Percentiles rank a stretch among this genome's conserved stretches.
Conservation (phyloP, 1,140 invertebrate species). For the Zelostemma sp. region DNA sequence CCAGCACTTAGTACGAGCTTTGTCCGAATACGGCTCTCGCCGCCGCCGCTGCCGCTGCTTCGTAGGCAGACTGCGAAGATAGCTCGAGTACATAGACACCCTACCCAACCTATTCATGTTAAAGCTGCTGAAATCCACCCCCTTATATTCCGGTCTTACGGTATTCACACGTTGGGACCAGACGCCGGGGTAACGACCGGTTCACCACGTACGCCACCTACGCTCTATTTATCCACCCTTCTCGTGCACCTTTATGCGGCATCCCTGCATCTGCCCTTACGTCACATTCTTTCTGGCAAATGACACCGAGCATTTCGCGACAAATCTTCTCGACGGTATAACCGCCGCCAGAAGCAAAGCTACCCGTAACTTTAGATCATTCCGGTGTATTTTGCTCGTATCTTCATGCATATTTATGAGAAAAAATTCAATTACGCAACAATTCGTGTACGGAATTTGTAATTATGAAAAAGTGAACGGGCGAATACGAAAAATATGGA, state of each 20-base stretch:
- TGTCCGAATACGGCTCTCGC: slow-evolving; percentile 14
- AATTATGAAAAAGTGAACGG: no score
- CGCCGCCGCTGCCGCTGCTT: slow-evolving; percentile 5
- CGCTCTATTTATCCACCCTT: slow-evolving; percentile 41
- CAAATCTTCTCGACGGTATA: neutral
- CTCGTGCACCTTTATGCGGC: slow-evolving; percentile 26
- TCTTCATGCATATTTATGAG: no score
- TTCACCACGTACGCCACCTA: slow-evolving; percentile 38
- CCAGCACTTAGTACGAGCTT: slow-evolving; percentile 35
- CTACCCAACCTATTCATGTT: slow-evolving; percentile 46
- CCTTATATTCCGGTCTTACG: slow-evolving; percentile 47
- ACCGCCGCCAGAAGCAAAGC: no score
- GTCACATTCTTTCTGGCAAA: slow-evolving; percentile 22
- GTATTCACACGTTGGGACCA: slow-evolving; percentile 49
- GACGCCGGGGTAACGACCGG: slow-evolving; percentile 34
- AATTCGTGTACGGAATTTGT: no score
- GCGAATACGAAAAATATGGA: no score
- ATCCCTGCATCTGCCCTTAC: slow-evolving; percentile 12
- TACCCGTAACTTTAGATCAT: no score
- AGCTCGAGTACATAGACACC: slow-evolving; percentile 28
- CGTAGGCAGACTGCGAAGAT: slow-evolving; percentile 40
- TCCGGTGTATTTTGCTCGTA: no score
- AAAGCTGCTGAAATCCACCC: slow-evolving; percentile 46
- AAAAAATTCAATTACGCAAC: no score
- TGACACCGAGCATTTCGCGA: slow-evolving; percentile 9